These are phyloP conservation scores for Dromius quadrimaculatus DNA, from an alignment of 2,888 invertebrate genomes.

Conservation along the genomic window DNA sequence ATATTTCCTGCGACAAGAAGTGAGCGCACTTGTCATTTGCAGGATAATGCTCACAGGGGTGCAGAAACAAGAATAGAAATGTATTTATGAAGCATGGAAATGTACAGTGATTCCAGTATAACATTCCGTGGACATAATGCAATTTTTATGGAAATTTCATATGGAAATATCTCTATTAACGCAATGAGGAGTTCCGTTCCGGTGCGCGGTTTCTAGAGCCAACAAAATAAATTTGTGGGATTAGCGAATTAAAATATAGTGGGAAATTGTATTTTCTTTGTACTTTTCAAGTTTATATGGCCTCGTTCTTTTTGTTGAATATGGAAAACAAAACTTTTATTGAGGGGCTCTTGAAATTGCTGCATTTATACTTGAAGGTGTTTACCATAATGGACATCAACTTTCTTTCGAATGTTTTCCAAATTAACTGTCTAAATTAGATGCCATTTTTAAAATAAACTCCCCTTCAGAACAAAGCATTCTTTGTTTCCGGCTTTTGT, in stretches of 20 bases:
- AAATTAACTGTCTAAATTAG: too few relatives aligned
- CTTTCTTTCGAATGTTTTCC: too few relatives aligned
- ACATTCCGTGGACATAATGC: conserved; percentile 28
- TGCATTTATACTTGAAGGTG: too few relatives aligned
- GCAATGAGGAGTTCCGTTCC: conserved; percentile 28
- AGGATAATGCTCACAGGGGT: conserved; percentile 23
- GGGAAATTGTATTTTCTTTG: not conserved
- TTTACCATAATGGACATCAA: too few relatives aligned
- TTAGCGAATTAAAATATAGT: not conserved
- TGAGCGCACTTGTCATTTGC: conserved; percentile 25
- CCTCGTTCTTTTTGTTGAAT: too few relatives aligned
- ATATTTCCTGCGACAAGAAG: conserved; percentile 26
- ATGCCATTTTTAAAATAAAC: too few relatives aligned
- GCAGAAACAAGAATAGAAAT: conserved; percentile 14
- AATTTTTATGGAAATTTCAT: conserved; percentile 37
- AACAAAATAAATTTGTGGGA: conserved; percentile 23
- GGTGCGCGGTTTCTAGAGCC: not conserved
- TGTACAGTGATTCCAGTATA: not conserved
- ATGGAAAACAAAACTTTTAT: too few relatives aligned
- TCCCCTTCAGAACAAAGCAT: too few relatives aligned
- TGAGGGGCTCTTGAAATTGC: too few relatives aligned
- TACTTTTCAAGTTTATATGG: too few relatives aligned
- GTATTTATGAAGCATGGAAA: conserved; percentile 12
- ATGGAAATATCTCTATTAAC: conserved; percentile 39
- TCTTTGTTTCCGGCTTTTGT: too few relatives aligned